These are phyloP conservation scores for Zaprionus vittiger DNA, from an alignment of 1,140 invertebrate genomes.

Conservation along the genomic window DNA sequence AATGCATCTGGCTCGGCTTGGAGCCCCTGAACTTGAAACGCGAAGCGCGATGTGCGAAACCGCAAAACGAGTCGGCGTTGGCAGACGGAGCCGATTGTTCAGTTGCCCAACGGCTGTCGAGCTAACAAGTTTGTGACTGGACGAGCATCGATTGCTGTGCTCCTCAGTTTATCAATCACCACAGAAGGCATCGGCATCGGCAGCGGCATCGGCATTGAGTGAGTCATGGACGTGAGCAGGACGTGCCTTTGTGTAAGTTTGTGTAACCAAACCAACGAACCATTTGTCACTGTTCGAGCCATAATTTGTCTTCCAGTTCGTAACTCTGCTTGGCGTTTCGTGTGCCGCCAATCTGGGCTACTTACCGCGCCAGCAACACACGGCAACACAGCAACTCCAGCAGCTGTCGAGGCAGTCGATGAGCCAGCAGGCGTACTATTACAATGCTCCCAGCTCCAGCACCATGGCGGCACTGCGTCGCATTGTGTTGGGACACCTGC, in stretches of 20 bases:
- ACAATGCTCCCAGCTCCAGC: constrained; percentile 47
- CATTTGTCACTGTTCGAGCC: constrained; percentile 24
- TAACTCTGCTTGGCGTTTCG: constrained; percentile 45
- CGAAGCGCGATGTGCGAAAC: background rate
- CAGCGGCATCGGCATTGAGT: background rate
- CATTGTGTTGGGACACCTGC: constrained; percentile 64
- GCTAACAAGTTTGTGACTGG: constrained; percentile 41
- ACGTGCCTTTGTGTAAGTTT: constrained; percentile 55
- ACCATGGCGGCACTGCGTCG: constrained; percentile 61
- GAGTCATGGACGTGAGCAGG: constrained; percentile 51
- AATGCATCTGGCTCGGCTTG: constrained; percentile 54
- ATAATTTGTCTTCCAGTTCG: constrained; percentile 61
- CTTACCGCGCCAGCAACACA: constrained; percentile 45
- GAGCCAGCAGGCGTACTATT: constrained; percentile 47
- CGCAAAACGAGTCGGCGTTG: constrained; percentile 46
- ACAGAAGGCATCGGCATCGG: background rate
- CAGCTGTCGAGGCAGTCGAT: background rate
- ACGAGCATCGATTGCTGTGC: constrained; percentile 34
- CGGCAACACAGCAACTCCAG: background rate
- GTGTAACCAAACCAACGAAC: background rate
- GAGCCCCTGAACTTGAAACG: constrained; percentile 68
- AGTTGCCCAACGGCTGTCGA: constrained; percentile 58
- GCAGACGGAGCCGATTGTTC: constrained; percentile 33
- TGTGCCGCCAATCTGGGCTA: constrained; percentile 50
- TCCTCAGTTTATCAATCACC: constrained; percentile 5